Evolutionary conservation across 2,113 vertebrate species (phyloP).

Genomic region (Laticauda colubrina): DNA sequence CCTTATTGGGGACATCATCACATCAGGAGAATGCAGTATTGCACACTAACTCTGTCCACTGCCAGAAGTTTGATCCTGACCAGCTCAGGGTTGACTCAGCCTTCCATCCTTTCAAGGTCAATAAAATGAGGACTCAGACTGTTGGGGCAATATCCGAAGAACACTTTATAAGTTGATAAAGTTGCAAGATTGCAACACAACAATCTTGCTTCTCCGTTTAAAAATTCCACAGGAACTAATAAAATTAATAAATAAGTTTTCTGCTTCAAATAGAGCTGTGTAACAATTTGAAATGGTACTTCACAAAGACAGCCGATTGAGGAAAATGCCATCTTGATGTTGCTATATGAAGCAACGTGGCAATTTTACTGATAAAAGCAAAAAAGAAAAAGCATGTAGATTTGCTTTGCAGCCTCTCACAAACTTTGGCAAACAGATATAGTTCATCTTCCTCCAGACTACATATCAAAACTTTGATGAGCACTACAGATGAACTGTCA

Average conservation of each 20-base stretch:
- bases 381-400: neutral
- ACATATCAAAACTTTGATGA: neutral
- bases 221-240: neutral
- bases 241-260: neutral
- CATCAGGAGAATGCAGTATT: neutral
- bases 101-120: neutral
- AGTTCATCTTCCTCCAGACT: neutral
- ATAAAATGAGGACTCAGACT: neutral
- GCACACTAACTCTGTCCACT: neutral
- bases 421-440: neutral
- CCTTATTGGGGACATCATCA: neutral
- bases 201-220: neutral
- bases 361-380: neutral
- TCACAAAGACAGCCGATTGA: neutral
- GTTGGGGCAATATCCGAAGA: neutral
- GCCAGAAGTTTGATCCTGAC: neutral
- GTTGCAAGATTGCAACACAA: neutral
- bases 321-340: neutral
- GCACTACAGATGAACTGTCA: neutral
- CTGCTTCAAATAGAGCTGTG: neutral
- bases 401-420: neutral
- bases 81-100: neutral
- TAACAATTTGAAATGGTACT: neutral
- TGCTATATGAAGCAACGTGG: neutral
- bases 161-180: neutral